These are phyloP conservation scores for Garra rufa DNA, from an alignment of 2,113 vertebrate genomes.

Conservation along the genomic window DNA sequence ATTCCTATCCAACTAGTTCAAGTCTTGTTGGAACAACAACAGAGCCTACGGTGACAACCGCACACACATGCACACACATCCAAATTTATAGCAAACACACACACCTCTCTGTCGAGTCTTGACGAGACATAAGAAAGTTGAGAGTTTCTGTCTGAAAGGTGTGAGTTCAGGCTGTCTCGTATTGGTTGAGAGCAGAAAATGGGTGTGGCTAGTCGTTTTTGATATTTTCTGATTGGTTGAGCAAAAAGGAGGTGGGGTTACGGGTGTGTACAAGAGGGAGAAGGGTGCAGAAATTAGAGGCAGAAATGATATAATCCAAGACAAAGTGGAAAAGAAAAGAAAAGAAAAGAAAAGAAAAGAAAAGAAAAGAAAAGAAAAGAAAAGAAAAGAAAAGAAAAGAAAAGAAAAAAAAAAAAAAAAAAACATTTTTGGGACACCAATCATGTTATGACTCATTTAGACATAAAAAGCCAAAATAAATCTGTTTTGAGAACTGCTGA, in stretches of 20 bases:
- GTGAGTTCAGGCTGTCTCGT: constrained; percentile 63
- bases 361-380: no score
- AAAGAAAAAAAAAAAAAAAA: background rate
- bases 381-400: background rate
- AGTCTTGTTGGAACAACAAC: constrained; percentile 43
- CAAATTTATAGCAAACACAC: constrained; percentile 8
- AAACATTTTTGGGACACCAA: constrained; percentile 48
- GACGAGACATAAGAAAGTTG: constrained; percentile 58
- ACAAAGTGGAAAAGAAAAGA: background rate
- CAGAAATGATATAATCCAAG: constrained; percentile 57
- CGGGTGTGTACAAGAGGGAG: constrained; percentile 53
- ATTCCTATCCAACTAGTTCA: constrained; percentile 48
- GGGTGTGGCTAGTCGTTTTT: constrained; percentile 55
- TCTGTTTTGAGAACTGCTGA: constrained; percentile 9
- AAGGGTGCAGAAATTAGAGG: constrained; percentile 67
- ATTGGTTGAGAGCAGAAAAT: constrained; percentile 69
- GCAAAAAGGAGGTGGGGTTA: constrained; percentile 46
- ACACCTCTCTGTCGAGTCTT: constrained; percentile 59
- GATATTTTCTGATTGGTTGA: constrained; percentile 64
- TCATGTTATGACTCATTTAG: constrained; percentile 62
- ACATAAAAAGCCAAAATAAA: constrained; percentile 69
- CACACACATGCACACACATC: constrained; percentile 47
- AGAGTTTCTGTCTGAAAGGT: constrained; percentile 73
- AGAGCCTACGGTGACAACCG: constrained; percentile 39
- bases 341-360: background rate